Evolutionary conservation across 2,888 invertebrate genomes (phyloP).

Genomic region (Glyphotaelius pellucidus): DNA sequence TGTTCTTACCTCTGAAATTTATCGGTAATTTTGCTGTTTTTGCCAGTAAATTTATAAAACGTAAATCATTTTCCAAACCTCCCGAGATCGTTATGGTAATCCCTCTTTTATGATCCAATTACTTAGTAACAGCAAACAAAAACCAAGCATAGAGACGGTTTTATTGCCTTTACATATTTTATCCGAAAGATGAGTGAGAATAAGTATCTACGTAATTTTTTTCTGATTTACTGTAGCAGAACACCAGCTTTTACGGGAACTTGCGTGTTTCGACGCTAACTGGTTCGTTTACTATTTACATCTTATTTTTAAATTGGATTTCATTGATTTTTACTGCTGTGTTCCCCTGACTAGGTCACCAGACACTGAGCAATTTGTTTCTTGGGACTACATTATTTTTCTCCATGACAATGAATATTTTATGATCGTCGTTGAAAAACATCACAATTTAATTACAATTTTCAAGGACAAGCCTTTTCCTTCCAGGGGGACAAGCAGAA

Average conservation of each 20-base stretch:
- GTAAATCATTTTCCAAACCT: slow-evolving; percentile 2
- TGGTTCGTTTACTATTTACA: neutral
- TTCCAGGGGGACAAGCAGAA: neutral
- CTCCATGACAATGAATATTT: too few species aligned
- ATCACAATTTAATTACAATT: too few species aligned
- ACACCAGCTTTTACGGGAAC: neutral
- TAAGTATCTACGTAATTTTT: neutral
- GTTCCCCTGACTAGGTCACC: too few species aligned
- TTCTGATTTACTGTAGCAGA: neutral
- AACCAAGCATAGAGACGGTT: neutral
- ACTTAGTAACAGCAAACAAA: neutral
- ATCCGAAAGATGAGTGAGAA: neutral
- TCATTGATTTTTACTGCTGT: too few species aligned
- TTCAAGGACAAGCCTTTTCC: too few species aligned
- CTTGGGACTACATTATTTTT: too few species aligned
- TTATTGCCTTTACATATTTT: neutral
- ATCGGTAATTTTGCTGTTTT: neutral
- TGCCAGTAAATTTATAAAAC: neutral
- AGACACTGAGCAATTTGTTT: too few species aligned
- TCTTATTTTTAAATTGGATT: too few species aligned
- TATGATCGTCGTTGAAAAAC: too few species aligned
- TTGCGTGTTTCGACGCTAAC: neutral
- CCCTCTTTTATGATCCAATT: neutral
- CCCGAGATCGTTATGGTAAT: neutral
- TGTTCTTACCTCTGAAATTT: neutral